A percentile compares a stretch with the other conserved stretches of the same genome.
Evolutionary conservation across 2,113 vertebrate genomes (phyloP).

Genomic region (Rhodinocichla rosea): DNA sequence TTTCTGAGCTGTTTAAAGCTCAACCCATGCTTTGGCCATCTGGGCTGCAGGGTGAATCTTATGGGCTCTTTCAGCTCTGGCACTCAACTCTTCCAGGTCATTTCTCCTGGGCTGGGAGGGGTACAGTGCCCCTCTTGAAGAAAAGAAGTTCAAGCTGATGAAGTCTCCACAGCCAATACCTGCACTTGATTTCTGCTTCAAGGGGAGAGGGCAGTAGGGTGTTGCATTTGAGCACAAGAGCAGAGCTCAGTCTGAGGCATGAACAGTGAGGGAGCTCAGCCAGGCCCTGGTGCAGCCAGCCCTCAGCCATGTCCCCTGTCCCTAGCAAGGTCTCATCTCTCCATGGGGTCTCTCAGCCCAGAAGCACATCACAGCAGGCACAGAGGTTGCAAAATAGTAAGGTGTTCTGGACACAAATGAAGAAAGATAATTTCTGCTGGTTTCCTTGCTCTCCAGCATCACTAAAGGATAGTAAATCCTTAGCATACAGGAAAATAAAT

Average conservation of each 20-base stretch:
- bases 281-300: not conserved
- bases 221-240: not conserved
- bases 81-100: not conserved
- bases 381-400: not conserved
- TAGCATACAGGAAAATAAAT: not conserved
- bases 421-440: not conserved
- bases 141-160: not conserved
- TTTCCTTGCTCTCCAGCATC: not conserved
- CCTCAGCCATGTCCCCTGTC: fast-evolving
- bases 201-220: not conserved
- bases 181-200: not conserved
- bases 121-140: not conserved
- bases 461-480: not conserved
- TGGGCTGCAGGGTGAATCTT: fast-evolving
- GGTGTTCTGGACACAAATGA: not conserved
- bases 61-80: not conserved
- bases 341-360: not conserved
- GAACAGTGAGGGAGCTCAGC: not conserved
- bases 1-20: not conserved
- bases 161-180: not conserved
- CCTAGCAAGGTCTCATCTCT: not conserved
- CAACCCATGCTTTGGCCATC: not conserved
- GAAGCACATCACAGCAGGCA: not conserved
- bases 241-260: not conserved
- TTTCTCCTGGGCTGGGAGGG: not conserved